phyloP scores from a whole-genome alignment of 2,113 vertebrate species.

The Smithornis capensis region DNA sequence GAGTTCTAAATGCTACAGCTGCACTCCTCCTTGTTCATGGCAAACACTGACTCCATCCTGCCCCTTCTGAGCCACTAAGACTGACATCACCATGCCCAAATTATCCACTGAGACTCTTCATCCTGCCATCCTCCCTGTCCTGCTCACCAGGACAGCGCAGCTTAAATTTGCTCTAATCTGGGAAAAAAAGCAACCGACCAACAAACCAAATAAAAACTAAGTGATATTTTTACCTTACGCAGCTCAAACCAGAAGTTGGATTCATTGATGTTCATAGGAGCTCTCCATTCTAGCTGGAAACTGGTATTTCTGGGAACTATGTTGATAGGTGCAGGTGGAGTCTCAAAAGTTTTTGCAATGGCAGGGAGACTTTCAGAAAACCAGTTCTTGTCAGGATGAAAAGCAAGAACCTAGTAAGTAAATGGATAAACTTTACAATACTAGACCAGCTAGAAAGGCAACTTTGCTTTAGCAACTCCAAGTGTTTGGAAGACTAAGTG shows the following conservation, averaged over 20 bases:
- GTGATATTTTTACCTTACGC: constrained; percentile 53
- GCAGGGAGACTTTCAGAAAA: constrained; percentile 61
- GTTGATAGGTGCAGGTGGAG: constrained; percentile 54
- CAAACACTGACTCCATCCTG: constrained; percentile 4
- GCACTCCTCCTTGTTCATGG: constrained; percentile 36
- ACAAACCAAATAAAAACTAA: neutral
- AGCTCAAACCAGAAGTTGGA: constrained; percentile 72
- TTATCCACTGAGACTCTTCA: neutral
- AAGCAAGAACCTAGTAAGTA: constrained; percentile 70
- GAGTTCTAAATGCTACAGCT: constrained; percentile 27
- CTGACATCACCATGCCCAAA: constrained; percentile 19
- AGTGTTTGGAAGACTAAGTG: neutral
- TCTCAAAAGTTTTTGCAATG: constrained; percentile 60
- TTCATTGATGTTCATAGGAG: constrained; percentile 53
- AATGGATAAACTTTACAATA: neutral
- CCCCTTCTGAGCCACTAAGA: neutral
- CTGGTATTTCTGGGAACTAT: constrained; percentile 68
- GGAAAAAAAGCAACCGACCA: neutral
- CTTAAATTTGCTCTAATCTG: neutral
- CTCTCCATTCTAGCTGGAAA: constrained; percentile 67
- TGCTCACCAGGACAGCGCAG: neutral
- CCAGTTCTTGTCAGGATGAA: constrained; percentile 72
- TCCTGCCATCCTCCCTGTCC: neutral
- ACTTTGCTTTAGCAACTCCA: neutral
- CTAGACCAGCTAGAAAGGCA: neutral